Conservation (phyloP, 2,888 invertebrate species). For the Andricus quercusramuli region DNA sequence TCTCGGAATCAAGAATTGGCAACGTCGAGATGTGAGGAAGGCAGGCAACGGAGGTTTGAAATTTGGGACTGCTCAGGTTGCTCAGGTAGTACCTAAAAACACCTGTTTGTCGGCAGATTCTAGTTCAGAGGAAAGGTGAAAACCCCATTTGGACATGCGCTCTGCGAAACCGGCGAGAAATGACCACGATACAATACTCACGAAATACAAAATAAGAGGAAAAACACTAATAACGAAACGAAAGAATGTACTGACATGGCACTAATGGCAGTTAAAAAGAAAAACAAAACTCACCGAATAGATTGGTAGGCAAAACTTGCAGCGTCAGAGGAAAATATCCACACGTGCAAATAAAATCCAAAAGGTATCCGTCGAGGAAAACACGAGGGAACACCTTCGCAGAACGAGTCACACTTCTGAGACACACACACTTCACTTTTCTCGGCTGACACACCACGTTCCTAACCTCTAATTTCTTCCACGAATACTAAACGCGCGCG, state of each 20-base stretch:
- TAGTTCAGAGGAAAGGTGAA: background rate
- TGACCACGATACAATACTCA: background rate
- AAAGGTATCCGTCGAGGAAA: conserved; percentile 2
- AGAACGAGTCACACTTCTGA: conserved; percentile 19
- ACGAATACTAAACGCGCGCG: conserved; percentile 13
- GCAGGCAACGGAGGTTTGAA: conserved; percentile 23
- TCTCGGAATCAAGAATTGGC: conserved; percentile 39
- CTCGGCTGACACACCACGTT: conserved; percentile 1
- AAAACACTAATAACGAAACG: no score
- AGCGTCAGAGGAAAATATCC: conserved; percentile 22
- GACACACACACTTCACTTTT: conserved; percentile 37
- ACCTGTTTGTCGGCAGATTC: conserved; percentile 34
- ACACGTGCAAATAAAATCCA: conserved; percentile 18
- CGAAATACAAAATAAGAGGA: background rate
- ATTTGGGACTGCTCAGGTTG: conserved; percentile 14
- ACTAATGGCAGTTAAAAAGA: background rate
- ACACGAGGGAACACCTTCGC: conserved; percentile 1
- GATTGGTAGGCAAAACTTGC: conserved; percentile 43
- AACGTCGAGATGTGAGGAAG: conserved; percentile 25
- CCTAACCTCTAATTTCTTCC: background rate
- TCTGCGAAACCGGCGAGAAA: conserved; percentile 43
- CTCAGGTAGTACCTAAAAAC: conserved; percentile 41
- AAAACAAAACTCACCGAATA: conserved; percentile 34
- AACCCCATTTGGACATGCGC: conserved; percentile 53
- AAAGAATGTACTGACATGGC: background rate